Evolutionary conservation across 2,797 vertebrate genomes (phyloP), one percentile per base, ranked within the genome.

Genomic region (Peromyscus aztecus): DNA sequence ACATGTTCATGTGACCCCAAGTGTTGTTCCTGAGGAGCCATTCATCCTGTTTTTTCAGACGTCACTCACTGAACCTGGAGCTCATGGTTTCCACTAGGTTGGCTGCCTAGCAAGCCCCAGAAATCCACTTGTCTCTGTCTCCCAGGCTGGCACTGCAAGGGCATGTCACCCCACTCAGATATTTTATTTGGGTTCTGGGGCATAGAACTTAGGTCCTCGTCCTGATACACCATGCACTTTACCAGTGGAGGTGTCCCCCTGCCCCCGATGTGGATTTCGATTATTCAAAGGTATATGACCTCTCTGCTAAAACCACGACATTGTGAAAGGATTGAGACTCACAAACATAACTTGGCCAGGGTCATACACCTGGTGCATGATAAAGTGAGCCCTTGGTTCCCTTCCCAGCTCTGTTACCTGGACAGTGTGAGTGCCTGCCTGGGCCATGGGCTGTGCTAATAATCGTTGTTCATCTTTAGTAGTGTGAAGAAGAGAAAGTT

Each of bases 91-190:
- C n/a, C 37, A 5, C 0, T 16, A 57, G 23, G 8, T 24, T 57
- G n/a, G 14, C 67, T 73, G 5, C 49, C 34, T 69, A 37, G 27
- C 24, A 71, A 88, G 24, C 10, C n/a, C 10, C 5, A 57, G 19
- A 59, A 34, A 37, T 8, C 11, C 52, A 57, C 34, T 14, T 57
- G 21, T 80, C 46, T 81, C 52, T 57, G 21, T 8, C 34, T 57
- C 19, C 49, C 34, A 57, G 34, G 21, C 34, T 31, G 27, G 27
- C 17, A 9, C 29, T 21, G 40, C 49, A 73, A 73, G 67, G 5
- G 14, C 1, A 0, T 21, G 27, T 40, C 9, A 9, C 23, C n/a
- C 21, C n/a, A 55, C 4, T n/a, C 49, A 43, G 4, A 27, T 31
- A 59, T 59, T 43, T 29, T 40, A 40, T 40, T 24, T 55, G 49